These are phyloP conservation scores for Heliornis fulica DNA, from an alignment of 2,113 vertebrate species.

Conservation along the genomic window DNA sequence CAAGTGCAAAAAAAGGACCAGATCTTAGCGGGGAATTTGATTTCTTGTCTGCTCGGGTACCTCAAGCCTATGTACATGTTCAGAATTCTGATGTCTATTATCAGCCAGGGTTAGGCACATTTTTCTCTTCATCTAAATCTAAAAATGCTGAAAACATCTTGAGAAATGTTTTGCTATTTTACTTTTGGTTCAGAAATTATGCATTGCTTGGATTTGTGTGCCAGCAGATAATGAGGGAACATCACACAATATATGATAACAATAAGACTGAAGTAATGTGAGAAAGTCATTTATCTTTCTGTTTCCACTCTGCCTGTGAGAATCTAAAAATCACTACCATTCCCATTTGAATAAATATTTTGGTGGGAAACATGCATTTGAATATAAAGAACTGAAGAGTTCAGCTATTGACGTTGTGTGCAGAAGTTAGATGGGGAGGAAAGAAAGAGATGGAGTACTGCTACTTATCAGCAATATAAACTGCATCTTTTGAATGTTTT, in stretches of 20 bases:
- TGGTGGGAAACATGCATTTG: constrained; percentile 71
- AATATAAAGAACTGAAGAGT: constrained; percentile 57
- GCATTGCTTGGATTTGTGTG: constrained; percentile 64
- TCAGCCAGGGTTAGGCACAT: neutral
- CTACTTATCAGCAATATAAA: constrained; percentile 65
- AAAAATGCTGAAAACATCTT: constrained; percentile 64
- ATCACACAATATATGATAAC: constrained; percentile 69
- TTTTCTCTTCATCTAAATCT: constrained; percentile 63
- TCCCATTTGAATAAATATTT: constrained; percentile 75
- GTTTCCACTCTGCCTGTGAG: constrained; percentile 63
- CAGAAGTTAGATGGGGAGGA: constrained; percentile 46
- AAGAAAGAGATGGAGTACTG: constrained; percentile 49
- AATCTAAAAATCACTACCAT: constrained; percentile 74
- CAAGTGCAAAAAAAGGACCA: neutral
- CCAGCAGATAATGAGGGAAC: constrained; percentile 69
- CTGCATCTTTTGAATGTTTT: constrained; percentile 48
- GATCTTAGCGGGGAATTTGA: neutral
- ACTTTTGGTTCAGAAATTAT: constrained; percentile 72
- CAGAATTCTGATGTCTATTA: constrained; percentile 52
- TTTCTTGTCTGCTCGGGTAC: neutral
- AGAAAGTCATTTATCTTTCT: constrained; percentile 75
- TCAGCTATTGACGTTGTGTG: neutral
- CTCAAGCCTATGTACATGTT: neutral
- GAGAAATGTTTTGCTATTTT: constrained; percentile 72
- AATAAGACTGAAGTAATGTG: constrained; percentile 66